These are phyloP conservation scores for Riparia riparia DNA, from an alignment of 2,113 vertebrate genomes.

Conservation along the genomic window DNA sequence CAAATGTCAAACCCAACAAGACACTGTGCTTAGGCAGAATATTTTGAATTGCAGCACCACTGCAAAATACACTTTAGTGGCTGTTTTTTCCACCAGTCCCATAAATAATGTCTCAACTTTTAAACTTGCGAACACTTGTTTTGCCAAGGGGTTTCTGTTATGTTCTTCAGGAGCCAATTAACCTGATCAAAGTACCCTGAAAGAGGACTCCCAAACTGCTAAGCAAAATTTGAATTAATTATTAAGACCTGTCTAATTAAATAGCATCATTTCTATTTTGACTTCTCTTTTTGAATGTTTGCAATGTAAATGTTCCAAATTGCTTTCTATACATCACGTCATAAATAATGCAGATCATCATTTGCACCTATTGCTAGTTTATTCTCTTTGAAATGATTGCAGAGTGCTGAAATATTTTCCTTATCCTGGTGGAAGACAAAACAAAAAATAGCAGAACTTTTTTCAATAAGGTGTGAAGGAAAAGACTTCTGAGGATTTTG, in stretches of 20 bases:
- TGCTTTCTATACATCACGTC: not conserved
- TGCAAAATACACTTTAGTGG: not conserved
- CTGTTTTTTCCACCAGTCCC: not conserved
- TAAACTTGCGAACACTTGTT: not conserved
- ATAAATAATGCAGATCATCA: conserved; percentile 50
- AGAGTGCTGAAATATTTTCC: not conserved
- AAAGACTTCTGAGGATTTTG: conserved; percentile 53
- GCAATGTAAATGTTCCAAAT: conserved; percentile 7
- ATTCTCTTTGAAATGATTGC: not conserved
- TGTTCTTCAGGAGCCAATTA: conserved; percentile 14
- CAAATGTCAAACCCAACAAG: not conserved
- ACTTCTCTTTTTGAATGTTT: conserved; percentile 22
- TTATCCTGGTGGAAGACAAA: not conserved
- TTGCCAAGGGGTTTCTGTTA: not conserved
- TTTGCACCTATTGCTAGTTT: not conserved
- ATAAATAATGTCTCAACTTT: not conserved
- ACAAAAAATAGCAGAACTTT: not conserved
- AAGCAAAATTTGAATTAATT: conserved; percentile 12
- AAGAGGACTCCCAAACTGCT: not conserved
- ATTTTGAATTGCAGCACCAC: not conserved
- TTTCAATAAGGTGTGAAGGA: conserved; percentile 38
- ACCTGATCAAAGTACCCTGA: not conserved
- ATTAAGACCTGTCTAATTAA: not conserved
- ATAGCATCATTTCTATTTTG: not conserved
- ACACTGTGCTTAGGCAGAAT: not conserved